These are phyloP conservation scores for Sceloporus tristichus DNA, from an alignment of 2,113 vertebrate genomes.

Conservation along the genomic window DNA sequence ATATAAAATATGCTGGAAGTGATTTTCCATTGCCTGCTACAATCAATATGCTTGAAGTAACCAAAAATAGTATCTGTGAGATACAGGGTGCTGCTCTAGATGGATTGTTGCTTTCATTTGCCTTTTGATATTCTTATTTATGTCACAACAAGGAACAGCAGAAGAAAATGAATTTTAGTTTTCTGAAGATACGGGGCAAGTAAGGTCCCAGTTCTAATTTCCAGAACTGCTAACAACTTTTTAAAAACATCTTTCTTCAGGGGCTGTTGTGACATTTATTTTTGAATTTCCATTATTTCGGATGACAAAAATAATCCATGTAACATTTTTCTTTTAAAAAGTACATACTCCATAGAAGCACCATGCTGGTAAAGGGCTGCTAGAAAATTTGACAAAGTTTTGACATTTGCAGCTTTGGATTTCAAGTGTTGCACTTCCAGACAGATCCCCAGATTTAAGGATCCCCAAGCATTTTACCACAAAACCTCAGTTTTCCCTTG, in stretches of 20 bases:
- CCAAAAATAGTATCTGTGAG: background rate
- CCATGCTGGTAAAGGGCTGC: background rate
- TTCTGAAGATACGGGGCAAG: background rate
- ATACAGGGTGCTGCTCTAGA: background rate
- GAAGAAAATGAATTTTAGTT: background rate
- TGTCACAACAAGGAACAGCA: background rate
- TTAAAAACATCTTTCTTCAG: background rate
- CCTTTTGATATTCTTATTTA: background rate
- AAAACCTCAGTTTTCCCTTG: background rate
- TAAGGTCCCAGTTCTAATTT: background rate
- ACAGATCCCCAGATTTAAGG: background rate
- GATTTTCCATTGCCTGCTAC: background rate
- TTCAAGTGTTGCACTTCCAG: background rate
- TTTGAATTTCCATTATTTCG: conserved; percentile 27
- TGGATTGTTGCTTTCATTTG: conserved; percentile 8
- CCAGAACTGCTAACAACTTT: background rate
- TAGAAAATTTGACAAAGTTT: conserved; percentile 7
- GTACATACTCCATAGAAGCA: conserved; percentile 19
- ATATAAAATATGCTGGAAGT: too few species aligned
- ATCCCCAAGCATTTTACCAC: background rate
- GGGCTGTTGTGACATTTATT: background rate
- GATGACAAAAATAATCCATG: background rate
- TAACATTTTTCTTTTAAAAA: background rate
- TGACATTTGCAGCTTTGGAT: background rate
- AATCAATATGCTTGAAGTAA: background rate